Percentiles rank a stretch among this genome's conserved stretches.
These are phyloP conservation scores for Leptodactylus fuscus DNA, from an alignment of 2,113 vertebrate genomes.

Conservation along the genomic window DNA sequence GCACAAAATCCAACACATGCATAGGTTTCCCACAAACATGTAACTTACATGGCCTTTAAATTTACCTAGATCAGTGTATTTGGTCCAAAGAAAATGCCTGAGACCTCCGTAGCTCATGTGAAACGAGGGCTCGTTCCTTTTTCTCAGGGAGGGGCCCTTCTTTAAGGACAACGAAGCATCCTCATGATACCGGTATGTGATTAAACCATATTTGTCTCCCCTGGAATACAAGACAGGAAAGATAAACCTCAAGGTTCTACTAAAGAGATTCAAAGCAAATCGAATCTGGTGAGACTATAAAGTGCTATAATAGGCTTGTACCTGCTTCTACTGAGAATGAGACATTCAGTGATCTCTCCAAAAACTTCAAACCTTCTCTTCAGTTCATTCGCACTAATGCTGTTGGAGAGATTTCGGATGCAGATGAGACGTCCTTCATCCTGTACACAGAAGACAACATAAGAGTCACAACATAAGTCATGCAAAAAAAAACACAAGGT, in stretches of 20 bases:
- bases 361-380: slow-evolving; percentile 93
- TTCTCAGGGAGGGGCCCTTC: slow-evolving; percentile 75
- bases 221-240: slow-evolving; percentile 60
- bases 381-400: slow-evolving; percentile 90
- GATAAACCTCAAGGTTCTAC: not conserved
- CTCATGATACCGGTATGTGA: slow-evolving; percentile 86
- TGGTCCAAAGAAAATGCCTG: slow-evolving; percentile 86
- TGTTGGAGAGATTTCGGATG: slow-evolving; percentile 89
- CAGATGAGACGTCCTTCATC: slow-evolving; percentile 94
- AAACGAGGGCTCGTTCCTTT: slow-evolving; percentile 80
- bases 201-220: slow-evolving; percentile 90
- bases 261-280: not conserved
- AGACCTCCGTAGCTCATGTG: slow-evolving; percentile 79
- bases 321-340: slow-evolving; percentile 85
- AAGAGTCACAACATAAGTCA: not conserved
- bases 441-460: slow-evolving; percentile 71
- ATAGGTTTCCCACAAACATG: not conserved
- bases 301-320: not conserved
- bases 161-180: slow-evolving; percentile 78
- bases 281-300: not conserved
- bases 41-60: slow-evolving; percentile 13
- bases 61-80: slow-evolving; percentile 91
- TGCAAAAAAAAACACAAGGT: no score
- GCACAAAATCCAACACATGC: not conserved
- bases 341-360: slow-evolving; percentile 90